Evolutionary conservation across 2,888 invertebrate genomes (phyloP).

Genomic region (Dysmachus trigonus): DNA sequence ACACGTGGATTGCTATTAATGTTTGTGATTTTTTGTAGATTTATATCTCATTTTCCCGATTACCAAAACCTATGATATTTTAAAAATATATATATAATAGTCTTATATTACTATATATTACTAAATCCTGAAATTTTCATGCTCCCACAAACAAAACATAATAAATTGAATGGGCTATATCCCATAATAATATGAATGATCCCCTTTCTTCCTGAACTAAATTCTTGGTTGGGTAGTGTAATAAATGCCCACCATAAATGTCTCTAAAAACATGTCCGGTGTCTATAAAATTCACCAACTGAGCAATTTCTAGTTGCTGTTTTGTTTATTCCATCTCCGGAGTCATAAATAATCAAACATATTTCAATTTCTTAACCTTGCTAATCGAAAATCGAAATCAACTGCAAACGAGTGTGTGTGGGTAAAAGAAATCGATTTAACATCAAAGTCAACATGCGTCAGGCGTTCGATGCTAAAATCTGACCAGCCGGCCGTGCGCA

Average conservation of each 20-base stretch:
- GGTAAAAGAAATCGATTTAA: background rate
- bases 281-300: background rate
- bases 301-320: background rate
- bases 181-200: no score
- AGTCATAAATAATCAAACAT: background rate
- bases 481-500: background rate
- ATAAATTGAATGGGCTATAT: no score
- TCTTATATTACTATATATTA: no score
- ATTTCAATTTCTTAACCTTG: background rate
- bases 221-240: no score
- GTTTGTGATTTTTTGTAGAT: no score
- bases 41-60: no score
- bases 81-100: no score
- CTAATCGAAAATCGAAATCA: background rate
- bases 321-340: background rate
- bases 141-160: no score
- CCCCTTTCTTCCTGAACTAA: no score
- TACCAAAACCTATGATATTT: no score
- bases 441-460: background rate
- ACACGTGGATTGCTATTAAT: no score
- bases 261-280: background rate
- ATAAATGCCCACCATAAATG: background rate
- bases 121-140: no score
- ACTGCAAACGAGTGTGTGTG: background rate
- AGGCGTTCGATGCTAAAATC: background rate